Conservation (phyloP, 2,888 invertebrate species). For the Lasioglossum lativentre region DNA sequence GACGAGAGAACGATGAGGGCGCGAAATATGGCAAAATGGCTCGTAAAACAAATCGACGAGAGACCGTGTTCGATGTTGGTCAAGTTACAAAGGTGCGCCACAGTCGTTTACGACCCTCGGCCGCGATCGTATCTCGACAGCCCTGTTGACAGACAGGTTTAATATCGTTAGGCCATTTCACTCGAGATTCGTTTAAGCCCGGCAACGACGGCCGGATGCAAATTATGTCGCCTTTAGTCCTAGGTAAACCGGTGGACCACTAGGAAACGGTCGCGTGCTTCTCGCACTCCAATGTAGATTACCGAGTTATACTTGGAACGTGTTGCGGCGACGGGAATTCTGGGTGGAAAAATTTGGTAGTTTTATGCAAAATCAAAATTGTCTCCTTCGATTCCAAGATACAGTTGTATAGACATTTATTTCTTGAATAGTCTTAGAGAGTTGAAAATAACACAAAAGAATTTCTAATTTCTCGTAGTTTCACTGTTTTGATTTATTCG, state of each 20-base stretch:
- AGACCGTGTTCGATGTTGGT: slow-evolving; percentile 64
- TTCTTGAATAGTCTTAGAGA: too few relatives aligned
- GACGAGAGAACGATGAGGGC: slow-evolving; percentile 64
- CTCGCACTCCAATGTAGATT: not conserved
- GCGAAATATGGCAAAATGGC: slow-evolving; percentile 69
- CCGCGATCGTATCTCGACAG: slow-evolving; percentile 72
- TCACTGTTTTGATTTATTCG: too few relatives aligned
- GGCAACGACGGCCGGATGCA: slow-evolving; percentile 44
- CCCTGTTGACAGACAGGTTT: slow-evolving; percentile 70
- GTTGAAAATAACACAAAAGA: too few relatives aligned
- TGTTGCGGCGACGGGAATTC: too few relatives aligned
- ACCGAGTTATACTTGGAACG: slow-evolving; percentile 25
- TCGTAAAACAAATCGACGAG: slow-evolving; percentile 76
- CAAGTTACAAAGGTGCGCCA: slow-evolving; percentile 61
- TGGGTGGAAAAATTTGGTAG: not conserved
- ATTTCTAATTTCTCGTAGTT: too few relatives aligned
- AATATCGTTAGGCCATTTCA: slow-evolving; percentile 72
- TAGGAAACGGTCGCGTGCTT: slow-evolving; percentile 11
- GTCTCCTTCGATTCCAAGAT: not conserved
- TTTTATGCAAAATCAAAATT: not conserved
- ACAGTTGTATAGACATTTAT: not conserved
- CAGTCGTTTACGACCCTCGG: slow-evolving; percentile 59
- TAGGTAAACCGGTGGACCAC: slow-evolving; percentile 4
- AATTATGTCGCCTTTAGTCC: slow-evolving; percentile 31
- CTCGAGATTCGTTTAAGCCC: slow-evolving; percentile 62